Conservation (phyloP, 2,888 invertebrate genomes). For the Xanthostigma xanthostigma region DNA sequence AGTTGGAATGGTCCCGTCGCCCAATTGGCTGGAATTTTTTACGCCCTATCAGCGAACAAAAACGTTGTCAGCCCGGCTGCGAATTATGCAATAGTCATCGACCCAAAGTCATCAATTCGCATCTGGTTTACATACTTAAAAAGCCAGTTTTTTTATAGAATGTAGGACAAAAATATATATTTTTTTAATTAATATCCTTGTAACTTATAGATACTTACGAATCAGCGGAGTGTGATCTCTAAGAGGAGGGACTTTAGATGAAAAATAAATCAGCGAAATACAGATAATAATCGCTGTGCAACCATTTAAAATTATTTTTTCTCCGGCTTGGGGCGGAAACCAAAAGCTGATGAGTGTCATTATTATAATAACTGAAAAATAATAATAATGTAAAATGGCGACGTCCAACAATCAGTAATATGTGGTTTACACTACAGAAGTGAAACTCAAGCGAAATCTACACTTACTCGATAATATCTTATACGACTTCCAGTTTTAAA, state of each 20-base stretch:
- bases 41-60: too few relatives aligned
- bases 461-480: too few relatives aligned
- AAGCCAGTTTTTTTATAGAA: not conserved
- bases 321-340: constrained; percentile 49
- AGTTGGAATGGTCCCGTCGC: too few relatives aligned
- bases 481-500: too few relatives aligned
- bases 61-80: too few relatives aligned
- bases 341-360: constrained; percentile 45
- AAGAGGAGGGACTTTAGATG: constrained; percentile 39
- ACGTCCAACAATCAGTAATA: too few relatives aligned
- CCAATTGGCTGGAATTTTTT: too few relatives aligned
- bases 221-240: constrained; percentile 38
- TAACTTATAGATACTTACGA: constrained; percentile 25
- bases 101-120: too few relatives aligned
- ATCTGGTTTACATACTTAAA: too few relatives aligned
- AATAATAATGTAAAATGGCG: not conserved
- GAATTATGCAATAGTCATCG: too few relatives aligned
- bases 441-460: not conserved
- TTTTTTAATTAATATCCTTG: not conserved
- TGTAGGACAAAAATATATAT: not conserved
- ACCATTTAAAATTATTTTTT: constrained; percentile 45
- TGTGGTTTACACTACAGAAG: too few relatives aligned
- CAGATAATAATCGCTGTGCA: constrained; percentile 41
- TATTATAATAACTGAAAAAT: constrained; percentile 37
- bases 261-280: constrained; percentile 47